Evolutionary conservation across 1,140 invertebrate genomes (phyloP), one percentile per base, ranked within the genome.

Genomic region (Arctopsyche grandis): DNA sequence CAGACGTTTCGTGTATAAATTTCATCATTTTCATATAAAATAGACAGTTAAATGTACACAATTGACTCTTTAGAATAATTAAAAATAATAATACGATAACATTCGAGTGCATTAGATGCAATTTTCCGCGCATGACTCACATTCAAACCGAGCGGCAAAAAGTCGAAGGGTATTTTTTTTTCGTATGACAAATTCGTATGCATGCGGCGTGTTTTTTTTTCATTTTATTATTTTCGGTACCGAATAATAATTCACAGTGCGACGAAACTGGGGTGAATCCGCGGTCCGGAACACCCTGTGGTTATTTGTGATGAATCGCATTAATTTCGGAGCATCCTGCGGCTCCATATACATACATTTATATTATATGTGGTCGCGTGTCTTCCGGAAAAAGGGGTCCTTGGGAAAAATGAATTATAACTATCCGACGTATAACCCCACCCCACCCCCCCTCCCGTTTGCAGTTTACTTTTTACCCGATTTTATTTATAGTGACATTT

Each of bases 291-390:
- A 76, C 74, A 76, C 56, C 74, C 74, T 76, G 74, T 76, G 74
- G 74, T 76, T 76, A 76, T 76, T 76, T 76, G 74, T 76, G 74
- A 76, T 76, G 74, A 76, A 76, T 76, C 26, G 74, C 74, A 76
- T 76, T 76, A 76, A 76, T 76, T 63, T 66, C 74, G 38, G 74
- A 44, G 74, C 56, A 76, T 76, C 74, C 74, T 63, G 74, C 26
- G 73, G 22, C 12, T 63, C 19, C 63, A 14, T 60, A 19, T 60
- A 21, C 21, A 60, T 60, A 60, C 21, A 24, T 66, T 9, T 26
- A 12, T 66, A 52, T 5, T 12, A 14, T 52, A 52, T 52, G 14
- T 29, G 74, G 56, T 63, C 74, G 74, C 74, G 56, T 76, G 74
- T 76, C 74, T 76, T 76, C 74, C 74, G 74, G 74, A 76, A 76